Conservation (phyloP, 2,113 vertebrate genomes). For the Nettapus auritus region DNA sequence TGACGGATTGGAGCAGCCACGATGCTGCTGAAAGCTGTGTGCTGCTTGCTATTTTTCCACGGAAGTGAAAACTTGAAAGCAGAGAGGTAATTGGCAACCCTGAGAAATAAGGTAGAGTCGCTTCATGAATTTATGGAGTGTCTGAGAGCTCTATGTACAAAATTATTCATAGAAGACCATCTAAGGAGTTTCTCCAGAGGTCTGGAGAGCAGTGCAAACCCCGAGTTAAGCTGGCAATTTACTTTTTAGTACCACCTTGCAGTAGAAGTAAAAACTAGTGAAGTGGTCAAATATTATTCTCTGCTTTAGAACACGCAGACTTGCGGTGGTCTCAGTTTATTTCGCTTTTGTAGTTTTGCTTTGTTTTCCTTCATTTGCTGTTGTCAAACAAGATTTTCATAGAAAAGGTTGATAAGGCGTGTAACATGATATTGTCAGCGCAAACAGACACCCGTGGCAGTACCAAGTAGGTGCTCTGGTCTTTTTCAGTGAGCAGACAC, state of each 20-base stretch:
- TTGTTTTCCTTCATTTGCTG: neutral
- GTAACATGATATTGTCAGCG: rapidly evolving
- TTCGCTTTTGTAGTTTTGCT: neutral
- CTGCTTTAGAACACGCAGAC: neutral
- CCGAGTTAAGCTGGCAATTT: neutral
- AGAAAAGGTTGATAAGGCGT: neutral
- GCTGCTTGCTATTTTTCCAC: neutral
- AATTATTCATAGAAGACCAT: neutral
- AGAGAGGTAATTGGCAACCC: neutral
- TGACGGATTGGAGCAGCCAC: rapidly evolving
- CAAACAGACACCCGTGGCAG: neutral
- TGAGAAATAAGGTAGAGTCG: neutral
- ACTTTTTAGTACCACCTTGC: neutral
- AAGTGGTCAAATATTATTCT: neutral
- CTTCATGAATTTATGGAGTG: neutral
- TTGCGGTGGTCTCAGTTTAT: neutral
- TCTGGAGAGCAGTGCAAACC: neutral
- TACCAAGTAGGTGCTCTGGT: neutral
- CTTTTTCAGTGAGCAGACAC: rapidly evolving
- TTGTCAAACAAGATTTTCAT: neutral
- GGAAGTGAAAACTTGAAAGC: neutral
- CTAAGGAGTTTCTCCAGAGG: neutral
- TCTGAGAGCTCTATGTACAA: neutral
- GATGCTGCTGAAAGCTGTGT: rapidly evolving
- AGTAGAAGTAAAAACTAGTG: neutral